Base-by-base conservation (phyloP, 2,113 vertebrate genomes). In the Corydoras maculifer region DNA sequence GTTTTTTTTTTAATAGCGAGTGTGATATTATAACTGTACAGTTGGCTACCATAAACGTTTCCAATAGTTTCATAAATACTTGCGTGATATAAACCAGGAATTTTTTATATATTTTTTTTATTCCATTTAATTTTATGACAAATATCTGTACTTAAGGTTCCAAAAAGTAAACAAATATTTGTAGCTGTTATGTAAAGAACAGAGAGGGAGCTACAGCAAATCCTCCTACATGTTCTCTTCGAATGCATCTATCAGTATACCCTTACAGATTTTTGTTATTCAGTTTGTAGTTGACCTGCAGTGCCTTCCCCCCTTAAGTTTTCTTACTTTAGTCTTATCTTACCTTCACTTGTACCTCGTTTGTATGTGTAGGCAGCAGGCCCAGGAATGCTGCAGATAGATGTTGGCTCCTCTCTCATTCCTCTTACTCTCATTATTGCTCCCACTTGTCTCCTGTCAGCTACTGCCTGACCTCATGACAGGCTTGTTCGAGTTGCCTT, bases 191-290 rank as follows among this genome's bases (percentile, higher is more conserved):
- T 51, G 62, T 58, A 72, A 57, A 8, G 10, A 70, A 54, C 60
- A 70, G 1, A 59, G 18, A 31, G 57, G 61, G 61, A 53, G 64
- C 15, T 8, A 29, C 14, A 18, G 63, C 58, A 60, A 66, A 65
- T 35, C 53, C 64, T 60, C 71, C 71, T 73, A 73, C 71, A 60
- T 30, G 29, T 61, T 67, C 10, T 9, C 35, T 73, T 65, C 18
- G 29, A 54, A 59, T 65, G 70, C 5, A 8, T 35, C 55, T 51
- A 53, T n/a, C 15, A 51, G 65, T 63, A 30, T 49, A 8, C 13
- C 49, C 10, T 11, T 35, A 51, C 18, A 25, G 18, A 25, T 25
- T 72, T 48, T 60, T 60, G 59, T 10, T 65, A 11, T 67, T 66
- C 9, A 18, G 53, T 14, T 59, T 11, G 25, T 65, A 59, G 18